Conservation (phyloP, 2,797 vertebrate genomes). For the Betta splendens region DNA sequence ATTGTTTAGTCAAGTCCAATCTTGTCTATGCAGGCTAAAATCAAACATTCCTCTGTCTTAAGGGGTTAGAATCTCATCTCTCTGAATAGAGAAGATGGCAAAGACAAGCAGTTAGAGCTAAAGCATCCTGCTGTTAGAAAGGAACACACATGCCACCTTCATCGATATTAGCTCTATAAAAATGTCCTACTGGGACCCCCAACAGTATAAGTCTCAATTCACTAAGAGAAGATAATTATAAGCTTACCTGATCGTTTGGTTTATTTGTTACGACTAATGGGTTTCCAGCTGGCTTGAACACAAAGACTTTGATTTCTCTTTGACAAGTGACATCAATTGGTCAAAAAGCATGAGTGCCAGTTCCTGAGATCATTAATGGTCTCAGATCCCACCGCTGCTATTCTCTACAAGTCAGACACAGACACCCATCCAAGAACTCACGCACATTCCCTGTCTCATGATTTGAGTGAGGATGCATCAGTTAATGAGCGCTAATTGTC, state of each 20-base stretch:
- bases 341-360: slow-evolving; percentile 49
- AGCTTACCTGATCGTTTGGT: slow-evolving; percentile 39
- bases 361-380: slow-evolving; percentile 38
- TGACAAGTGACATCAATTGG: slow-evolving; percentile 56
- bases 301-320: slow-evolving; percentile 51
- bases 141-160: background rate
- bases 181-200: background rate
- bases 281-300: slow-evolving; percentile 43
- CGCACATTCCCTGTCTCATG: slow-evolving; percentile 33
- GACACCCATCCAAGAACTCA: slow-evolving; percentile 38
- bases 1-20: no score
- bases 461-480: slow-evolving; percentile 31
- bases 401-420: slow-evolving; percentile 29
- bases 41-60: no score
- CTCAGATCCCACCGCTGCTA: slow-evolving; percentile 51
- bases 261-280: slow-evolving; percentile 57
- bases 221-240: slow-evolving; percentile 30
- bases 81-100: slow-evolving; percentile 1
- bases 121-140: background rate
- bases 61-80: background rate
- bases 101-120: background rate
- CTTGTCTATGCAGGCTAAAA: no score
- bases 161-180: background rate
- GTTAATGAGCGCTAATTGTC: slow-evolving; percentile 43
- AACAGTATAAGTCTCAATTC: slow-evolving; percentile 18